Percentiles rank a stretch among this genome's conserved stretches.
Conservation (phyloP, 2,888 invertebrate genomes). For the Eucriotettix oculatus region DNA sequence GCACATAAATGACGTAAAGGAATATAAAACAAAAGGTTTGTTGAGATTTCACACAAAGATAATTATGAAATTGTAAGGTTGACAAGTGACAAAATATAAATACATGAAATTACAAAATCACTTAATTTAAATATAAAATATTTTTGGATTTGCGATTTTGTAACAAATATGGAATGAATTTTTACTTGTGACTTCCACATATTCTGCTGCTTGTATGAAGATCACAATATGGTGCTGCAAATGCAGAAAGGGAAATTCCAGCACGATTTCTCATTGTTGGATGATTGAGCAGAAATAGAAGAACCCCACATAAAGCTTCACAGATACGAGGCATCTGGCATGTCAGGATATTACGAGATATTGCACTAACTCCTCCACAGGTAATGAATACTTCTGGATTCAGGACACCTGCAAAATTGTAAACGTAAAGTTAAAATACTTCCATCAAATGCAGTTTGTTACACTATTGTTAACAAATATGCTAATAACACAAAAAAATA, state of each 20-base stretch:
- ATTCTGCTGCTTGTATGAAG: slow-evolving; percentile 41
- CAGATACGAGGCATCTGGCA: slow-evolving; percentile 78
- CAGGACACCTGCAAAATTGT: slow-evolving; percentile 41
- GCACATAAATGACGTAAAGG: too few species aligned
- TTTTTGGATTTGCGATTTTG: too few species aligned
- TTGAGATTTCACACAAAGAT: too few species aligned
- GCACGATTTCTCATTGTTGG: slow-evolving; percentile 62
- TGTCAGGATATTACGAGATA: slow-evolving; percentile 66
- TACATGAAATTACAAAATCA: too few species aligned
- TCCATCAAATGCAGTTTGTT: not conserved
- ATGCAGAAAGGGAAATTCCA: slow-evolving; percentile 64
- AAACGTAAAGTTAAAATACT: too few species aligned
- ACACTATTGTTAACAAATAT: not conserved
- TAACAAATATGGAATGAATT: too few species aligned
- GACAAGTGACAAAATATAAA: too few species aligned
- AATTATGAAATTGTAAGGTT: too few species aligned
- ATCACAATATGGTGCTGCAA: slow-evolving; percentile 89
- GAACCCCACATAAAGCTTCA: slow-evolving; percentile 75
- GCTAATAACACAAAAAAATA: not conserved
- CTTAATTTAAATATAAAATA: too few species aligned
- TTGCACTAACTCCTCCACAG: slow-evolving; percentile 66
- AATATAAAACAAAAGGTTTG: too few species aligned
- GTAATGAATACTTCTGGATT: slow-evolving; percentile 66
- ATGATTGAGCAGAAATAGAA: slow-evolving; percentile 70
- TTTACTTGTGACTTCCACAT: too few species aligned